Conservation (phyloP, 2,797 vertebrate species). For the Hirundo rustica region DNA sequence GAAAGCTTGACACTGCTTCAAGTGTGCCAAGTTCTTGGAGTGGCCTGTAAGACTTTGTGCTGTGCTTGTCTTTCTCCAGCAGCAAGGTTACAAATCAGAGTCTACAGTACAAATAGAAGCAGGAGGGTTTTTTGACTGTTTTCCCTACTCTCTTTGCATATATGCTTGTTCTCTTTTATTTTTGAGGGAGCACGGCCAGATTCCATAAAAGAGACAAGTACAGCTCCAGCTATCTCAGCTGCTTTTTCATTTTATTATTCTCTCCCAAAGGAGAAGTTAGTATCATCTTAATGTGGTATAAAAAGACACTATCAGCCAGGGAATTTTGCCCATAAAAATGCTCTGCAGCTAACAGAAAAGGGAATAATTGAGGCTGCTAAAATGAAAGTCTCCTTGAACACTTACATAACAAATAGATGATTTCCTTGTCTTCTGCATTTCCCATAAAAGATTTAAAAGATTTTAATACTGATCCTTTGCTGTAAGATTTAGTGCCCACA, state of each 20-base stretch:
- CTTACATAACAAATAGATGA: constrained; percentile 23
- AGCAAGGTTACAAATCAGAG: constrained; percentile 1
- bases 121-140: not conserved
- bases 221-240: not conserved
- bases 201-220: constrained; percentile 19
- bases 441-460: constrained; percentile 10
- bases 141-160: not conserved
- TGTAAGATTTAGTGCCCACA: not conserved
- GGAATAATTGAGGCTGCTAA: constrained; percentile 28
- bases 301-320: constrained; percentile 31
- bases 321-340: constrained; percentile 44
- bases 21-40: not conserved
- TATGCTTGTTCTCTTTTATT: not conserved
- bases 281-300: constrained; percentile 46
- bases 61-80: not conserved
- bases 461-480: not conserved
- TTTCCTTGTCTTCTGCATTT: constrained; percentile 1
- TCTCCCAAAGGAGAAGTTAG: constrained; percentile 32
- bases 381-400: constrained; percentile 48
- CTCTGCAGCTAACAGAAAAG: constrained; percentile 11
- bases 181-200: not conserved
- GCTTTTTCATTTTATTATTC: constrained; percentile 42
- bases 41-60: not conserved
- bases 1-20: not conserved
- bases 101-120: not conserved